Evolutionary conservation across 2,888 invertebrate genomes (phyloP).

Genomic region (Acanthacorydalis orientalis): DNA sequence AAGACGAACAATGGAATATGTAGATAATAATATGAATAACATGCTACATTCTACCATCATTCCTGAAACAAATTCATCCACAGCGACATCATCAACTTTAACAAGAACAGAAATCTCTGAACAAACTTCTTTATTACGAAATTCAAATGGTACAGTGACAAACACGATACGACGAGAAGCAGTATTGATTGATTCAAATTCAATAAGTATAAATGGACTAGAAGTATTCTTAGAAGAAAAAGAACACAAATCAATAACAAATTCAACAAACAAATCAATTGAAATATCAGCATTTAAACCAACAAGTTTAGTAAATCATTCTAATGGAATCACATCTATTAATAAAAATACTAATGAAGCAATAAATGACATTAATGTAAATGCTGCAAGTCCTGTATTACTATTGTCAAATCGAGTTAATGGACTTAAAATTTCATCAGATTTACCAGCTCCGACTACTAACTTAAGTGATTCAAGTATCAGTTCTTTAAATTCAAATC

Average conservation of each 20-base stretch:
- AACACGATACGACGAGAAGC: constrained; percentile 9
- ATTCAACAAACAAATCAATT: constrained; percentile 4
- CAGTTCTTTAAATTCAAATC: constrained; percentile 5
- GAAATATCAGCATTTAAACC: neutral
- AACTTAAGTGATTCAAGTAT: neutral
- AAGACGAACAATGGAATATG: constrained; percentile 24
- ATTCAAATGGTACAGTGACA: constrained; percentile 1
- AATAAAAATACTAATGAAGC: neutral
- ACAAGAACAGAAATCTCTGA: constrained; percentile 13
- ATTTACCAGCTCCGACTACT: neutral
- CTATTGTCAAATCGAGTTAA: neutral
- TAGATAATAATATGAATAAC: constrained; percentile 28
- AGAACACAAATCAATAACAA: constrained; percentile 1
- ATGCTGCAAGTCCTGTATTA: neutral
- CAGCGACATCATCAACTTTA: constrained; percentile 9
- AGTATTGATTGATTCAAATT: constrained; percentile 9
- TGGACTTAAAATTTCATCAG: neutral
- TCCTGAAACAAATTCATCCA: constrained; percentile 9
- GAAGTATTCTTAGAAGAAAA: constrained; percentile 6
- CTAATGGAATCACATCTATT: neutral
- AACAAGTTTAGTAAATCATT: neutral
- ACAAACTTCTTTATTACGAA: constrained; percentile 9
- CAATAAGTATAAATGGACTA: constrained; percentile 8
- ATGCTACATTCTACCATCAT: constrained; percentile 7
- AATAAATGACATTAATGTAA: neutral